Evolutionary conservation across 2,113 vertebrate genomes (phyloP), one percentile per base, ranked within the genome.

Genomic region (Hippocampus comes): DNA sequence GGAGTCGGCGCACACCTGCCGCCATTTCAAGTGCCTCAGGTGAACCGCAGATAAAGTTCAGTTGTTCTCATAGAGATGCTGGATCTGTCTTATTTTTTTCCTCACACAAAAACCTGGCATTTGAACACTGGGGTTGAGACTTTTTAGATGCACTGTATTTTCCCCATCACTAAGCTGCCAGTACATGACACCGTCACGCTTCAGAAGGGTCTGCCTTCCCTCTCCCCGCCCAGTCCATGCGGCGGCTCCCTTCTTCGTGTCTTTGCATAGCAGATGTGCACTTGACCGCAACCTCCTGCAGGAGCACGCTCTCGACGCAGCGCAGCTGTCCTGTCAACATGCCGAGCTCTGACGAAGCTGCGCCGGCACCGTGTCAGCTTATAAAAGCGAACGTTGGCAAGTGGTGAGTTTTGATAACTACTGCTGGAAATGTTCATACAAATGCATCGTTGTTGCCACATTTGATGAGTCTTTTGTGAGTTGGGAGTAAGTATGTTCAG

Each of bases 301-400:
- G 74, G 69, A 73, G 48, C 67, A 56, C 76, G 75, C 74, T 78
- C 73, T 68, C 53, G 38, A 27, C 56, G 59, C 60, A 79, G 76
- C 42, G 64, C 72, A 75, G 71, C 78, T 78, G 25, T 42, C 64
- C 78, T 76, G 71, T 82, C 74, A 84, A 73, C 73, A 90, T 90
- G 89, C 89, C 84, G 75, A 82, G 84, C 55, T 86, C 18, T 42
- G 72, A 76, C 4, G 81, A 87, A 30, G 71, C 77, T 1, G 79
- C 72, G 41, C 87, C 89, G 66, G 88, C 88, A 41, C 55, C 87
- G 0, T 91, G 89, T 78, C 90, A 86, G 70, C 73, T 87, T 48
- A 91, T 91, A 80, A 89, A 81, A 67, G 83, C 74, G 51, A 77
- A 89, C 10, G 61, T 73, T 60, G 78, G 89, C 60, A 90, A 87